Evolutionary conservation across 2,113 vertebrate species (phyloP).

Genomic region (Electrona antarctica): DNA sequence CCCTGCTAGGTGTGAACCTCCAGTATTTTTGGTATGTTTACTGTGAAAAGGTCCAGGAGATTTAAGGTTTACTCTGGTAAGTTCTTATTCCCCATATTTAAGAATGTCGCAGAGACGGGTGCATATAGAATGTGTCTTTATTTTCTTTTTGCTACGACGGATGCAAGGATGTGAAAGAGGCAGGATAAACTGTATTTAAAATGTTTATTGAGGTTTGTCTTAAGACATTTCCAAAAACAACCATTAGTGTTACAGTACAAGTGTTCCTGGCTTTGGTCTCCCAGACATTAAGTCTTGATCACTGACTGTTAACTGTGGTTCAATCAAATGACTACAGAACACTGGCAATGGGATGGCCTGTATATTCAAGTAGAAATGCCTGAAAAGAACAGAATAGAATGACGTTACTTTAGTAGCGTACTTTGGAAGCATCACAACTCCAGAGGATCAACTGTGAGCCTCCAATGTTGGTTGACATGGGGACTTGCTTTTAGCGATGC

Average conservation of each 20-base stretch:
- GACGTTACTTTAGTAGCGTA: background rate
- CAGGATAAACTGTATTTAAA: background rate
- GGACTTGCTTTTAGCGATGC: background rate
- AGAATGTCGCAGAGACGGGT: conserved; percentile 50
- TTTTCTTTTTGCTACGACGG: conserved; percentile 7
- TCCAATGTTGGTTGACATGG: background rate
- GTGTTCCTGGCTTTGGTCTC: background rate
- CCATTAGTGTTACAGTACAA: background rate
- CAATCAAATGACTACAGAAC: conserved; percentile 2
- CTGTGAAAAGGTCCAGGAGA: conserved; percentile 54
- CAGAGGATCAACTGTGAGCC: background rate
- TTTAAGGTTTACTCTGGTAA: conserved; percentile 69
- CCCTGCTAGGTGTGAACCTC: conserved; percentile 60
- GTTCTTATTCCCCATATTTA: conserved; percentile 53
- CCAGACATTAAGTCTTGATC: conserved; percentile 1
- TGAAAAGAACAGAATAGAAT: background rate
- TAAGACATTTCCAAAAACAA: background rate
- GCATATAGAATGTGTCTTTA: no score
- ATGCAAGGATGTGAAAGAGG: background rate
- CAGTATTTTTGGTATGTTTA: conserved; percentile 53
- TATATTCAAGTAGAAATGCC: background rate
- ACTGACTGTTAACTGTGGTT: background rate
- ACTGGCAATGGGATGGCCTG: background rate
- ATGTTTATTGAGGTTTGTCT: conserved; percentile 25
- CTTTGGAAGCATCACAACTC: background rate